Evolutionary conservation across 2,888 invertebrate species (phyloP), one percentile per base, ranked within the genome.

Genomic region (Dryobotodes eremita): DNA sequence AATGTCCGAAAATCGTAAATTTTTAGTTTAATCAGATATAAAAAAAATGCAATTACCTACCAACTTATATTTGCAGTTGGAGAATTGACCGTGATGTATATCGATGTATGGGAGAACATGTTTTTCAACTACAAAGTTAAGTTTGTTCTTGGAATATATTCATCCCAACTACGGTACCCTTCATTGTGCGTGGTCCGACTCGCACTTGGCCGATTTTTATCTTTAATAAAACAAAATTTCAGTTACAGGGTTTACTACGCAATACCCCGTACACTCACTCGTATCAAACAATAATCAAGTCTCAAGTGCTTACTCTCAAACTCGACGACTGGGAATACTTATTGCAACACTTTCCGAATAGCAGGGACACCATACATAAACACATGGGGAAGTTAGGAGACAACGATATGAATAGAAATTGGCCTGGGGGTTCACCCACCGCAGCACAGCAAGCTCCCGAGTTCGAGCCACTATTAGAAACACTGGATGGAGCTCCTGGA

Each of bases 311-410:
- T 3, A 94, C 95, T 0, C 89, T 96, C 0, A 80, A 86, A 57
- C 90, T 95, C 0, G 89, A 92, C 1, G 92, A 95, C 76, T 96
- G 96, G 96, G 92, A 93, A 71, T 90, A 93, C 73, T 90, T 96
- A 10, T 79, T 96, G 20, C 87, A 91, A 72, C 94, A 95, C 85
- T 96, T 95, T 65, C 96, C 95, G 0, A 82, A 82, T 4, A 95
- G 94, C 75, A 93, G 87, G 61, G 85, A 89, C 0, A 70, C 85
- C 53, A 94, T 95, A 76, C 89, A 91, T 72, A 91, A 91, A 78
- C 88, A 91, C 46, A 85, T 91, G 71, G 77, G 78, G 13, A 66
- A 86, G 26, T 31, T 78, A 20, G 81, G 62, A 36, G 80, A 74
- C 23, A 62, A 48, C 13, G 66, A 76, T 26, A 57, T 66, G 7